phyloP scores from a whole-genome alignment of 2,888 invertebrate genomes.

The Litoditis marina region DNA sequence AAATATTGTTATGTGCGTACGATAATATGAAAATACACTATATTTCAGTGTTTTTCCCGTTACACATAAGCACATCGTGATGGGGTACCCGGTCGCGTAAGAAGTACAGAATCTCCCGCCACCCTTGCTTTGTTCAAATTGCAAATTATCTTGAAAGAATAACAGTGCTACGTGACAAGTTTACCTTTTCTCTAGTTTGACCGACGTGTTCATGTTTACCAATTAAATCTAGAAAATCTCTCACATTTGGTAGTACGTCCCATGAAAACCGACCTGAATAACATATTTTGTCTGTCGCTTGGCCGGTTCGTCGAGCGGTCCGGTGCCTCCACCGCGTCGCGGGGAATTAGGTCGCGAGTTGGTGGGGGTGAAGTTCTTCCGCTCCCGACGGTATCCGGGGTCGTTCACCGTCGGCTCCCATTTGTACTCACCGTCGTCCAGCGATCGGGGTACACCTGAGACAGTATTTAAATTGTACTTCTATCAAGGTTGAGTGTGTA shows the following conservation, averaged over 20 bases:
- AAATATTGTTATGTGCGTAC: background rate
- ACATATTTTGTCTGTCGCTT: slow-evolving; percentile 52
- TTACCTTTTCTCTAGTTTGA: background rate
- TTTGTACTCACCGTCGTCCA: slow-evolving; percentile 48
- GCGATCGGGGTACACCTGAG: slow-evolving; percentile 17
- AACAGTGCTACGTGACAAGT: background rate
- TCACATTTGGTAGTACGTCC: background rate
- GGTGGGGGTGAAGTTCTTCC: slow-evolving; percentile 60
- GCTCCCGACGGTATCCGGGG: slow-evolving; percentile 56
- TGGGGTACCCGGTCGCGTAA: no score
- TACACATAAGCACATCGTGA: no score
- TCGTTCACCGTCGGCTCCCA: slow-evolving; percentile 59
- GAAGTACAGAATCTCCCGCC: no score
- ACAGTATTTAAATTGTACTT: no score
- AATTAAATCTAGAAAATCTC: no score
- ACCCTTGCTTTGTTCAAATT: no score
- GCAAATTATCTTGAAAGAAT: no score
- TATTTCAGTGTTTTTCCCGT: no score
- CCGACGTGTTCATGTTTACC: no score
- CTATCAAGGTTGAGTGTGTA: no score
- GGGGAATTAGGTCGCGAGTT: slow-evolving; percentile 55
- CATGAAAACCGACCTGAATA: slow-evolving; percentile 22
- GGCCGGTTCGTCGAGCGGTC: slow-evolving; percentile 55
- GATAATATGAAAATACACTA: background rate
- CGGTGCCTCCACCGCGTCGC: slow-evolving; percentile 43